Base-by-base conservation (phyloP, 2,113 vertebrate genomes). In the Erythrocercus mccallii region DNA sequence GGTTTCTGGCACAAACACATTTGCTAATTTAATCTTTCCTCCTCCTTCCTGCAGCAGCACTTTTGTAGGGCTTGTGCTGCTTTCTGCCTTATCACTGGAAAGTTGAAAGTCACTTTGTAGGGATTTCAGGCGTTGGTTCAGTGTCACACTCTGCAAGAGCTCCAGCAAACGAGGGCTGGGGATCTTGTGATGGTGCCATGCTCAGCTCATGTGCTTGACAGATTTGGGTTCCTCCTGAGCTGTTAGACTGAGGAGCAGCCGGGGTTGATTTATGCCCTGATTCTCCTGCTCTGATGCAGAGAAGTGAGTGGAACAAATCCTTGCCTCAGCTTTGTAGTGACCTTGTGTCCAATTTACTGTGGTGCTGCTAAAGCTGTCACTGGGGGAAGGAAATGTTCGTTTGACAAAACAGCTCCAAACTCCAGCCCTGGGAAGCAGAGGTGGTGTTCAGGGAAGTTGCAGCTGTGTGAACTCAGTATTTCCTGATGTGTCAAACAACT, bases 1-100 rank as follows among this genome's bases (percentile, higher is more conserved):
- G 33, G 48, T 87, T 89, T 84, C 61, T 74, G 68, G 90, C 81
- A 78, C 93, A 91, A 88, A 73, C 20, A 33, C 15, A 9, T 72
- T 64, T 72, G 48, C 44, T 88, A 60, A 80, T 83, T 90, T 57
- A 53, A 54, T 76, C 61, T 74, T 64, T 35, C 31, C 45, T 17
- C 19, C 47, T 20, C 42, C 30, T 53, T 51, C 44, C 5, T 69
- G 57, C 62, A 71, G 86, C 65, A 92, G 70, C 73, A 53, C 33
- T 40, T 95, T 66, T 58, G 69, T 73, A 57, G 69, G 69, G 69
- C 88, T 91, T 15, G 42, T 87, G 56, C 78, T 2, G 4, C 73
- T 78, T 81, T 83, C 45, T 89, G 27, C 40, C 20, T 65, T 8
- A 15, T 6, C 60, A 2, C 50, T 57, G 23, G 25, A 4, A 89